phyloP scores from a whole-genome alignment of 1,140 invertebrate species.

The Chlorops oryzae region DNA sequence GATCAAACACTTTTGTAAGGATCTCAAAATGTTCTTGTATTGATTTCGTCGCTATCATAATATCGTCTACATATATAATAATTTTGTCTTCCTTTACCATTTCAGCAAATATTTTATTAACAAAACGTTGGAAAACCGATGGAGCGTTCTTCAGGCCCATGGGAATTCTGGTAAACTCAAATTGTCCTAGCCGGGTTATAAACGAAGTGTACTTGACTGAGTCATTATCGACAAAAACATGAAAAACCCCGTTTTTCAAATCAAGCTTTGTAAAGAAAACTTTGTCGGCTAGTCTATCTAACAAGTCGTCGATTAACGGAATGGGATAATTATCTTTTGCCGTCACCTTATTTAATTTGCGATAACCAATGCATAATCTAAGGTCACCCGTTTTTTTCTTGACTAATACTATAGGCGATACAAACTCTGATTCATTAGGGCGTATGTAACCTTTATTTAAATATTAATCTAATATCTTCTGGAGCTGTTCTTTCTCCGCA shows the following conservation, averaged over 20 bases:
- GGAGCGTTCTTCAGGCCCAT: neutral
- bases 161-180: slow-evolving; percentile 1
- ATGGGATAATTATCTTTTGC: slow-evolving; percentile 1
- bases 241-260: neutral
- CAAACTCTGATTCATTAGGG: neutral
- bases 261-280: neutral
- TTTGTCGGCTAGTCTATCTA: neutral
- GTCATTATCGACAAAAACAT: neutral
- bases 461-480: neutral
- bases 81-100: neutral
- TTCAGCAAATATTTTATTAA: slow-evolving; percentile 2
- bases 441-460: neutral
- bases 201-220: slow-evolving; percentile 5
- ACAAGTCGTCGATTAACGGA: neutral
- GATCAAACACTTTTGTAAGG: neutral
- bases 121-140: slow-evolving; percentile 3
- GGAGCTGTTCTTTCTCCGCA: neutral
- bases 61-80: slow-evolving; percentile 3
- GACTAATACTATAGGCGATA: slow-evolving; percentile 6
- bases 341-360: slow-evolving; percentile 4
- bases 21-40: slow-evolving; percentile 1
- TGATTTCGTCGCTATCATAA: slow-evolving; percentile 1
- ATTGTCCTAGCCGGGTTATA: neutral
- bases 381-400: slow-evolving; percentile 7
- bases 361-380: slow-evolving; percentile 7